Conservation (phyloP, 2,797 vertebrate genomes). For the Morus bassanus region DNA sequence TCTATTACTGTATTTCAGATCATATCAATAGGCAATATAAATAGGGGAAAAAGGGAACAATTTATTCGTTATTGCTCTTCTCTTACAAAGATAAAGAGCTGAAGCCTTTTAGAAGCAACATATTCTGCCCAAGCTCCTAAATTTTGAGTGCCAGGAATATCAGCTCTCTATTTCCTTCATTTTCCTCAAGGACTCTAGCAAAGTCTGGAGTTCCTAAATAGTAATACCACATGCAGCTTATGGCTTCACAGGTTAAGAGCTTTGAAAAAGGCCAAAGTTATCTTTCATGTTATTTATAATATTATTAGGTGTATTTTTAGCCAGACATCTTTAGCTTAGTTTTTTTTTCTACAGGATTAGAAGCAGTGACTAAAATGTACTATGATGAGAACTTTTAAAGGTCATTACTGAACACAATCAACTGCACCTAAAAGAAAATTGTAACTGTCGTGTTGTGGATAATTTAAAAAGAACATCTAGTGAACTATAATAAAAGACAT, state of each 20-base stretch:
- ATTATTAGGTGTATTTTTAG: conserved; percentile 31
- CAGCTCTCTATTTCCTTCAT: not conserved
- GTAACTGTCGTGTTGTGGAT: not conserved
- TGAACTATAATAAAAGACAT: not conserved
- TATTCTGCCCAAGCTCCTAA: not conserved
- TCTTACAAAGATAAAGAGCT: not conserved
- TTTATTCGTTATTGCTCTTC: not conserved
- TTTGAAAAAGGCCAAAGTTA: not conserved
- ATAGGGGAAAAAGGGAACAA: not conserved
- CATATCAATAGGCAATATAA: not conserved
- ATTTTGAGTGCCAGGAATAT: not conserved
- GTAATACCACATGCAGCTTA: not conserved
- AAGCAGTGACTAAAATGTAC: not conserved
- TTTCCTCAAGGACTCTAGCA: not conserved
- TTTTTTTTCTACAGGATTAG: not conserved
- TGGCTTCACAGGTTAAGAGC: not conserved
- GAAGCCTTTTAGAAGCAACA: not conserved
- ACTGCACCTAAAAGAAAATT: not conserved
- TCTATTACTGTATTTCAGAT: not conserved
- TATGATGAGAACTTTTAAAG: conserved; percentile 24
- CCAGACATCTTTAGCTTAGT: not conserved
- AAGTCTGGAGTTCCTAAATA: not conserved
- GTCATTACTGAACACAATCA: conserved; percentile 17
- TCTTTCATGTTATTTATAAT: conserved; percentile 8
- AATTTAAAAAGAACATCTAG: not conserved